Evolutionary conservation across 2,888 invertebrate genomes (phyloP), one percentile per base, ranked within the genome.

Genomic region (Sturmia bella): DNA sequence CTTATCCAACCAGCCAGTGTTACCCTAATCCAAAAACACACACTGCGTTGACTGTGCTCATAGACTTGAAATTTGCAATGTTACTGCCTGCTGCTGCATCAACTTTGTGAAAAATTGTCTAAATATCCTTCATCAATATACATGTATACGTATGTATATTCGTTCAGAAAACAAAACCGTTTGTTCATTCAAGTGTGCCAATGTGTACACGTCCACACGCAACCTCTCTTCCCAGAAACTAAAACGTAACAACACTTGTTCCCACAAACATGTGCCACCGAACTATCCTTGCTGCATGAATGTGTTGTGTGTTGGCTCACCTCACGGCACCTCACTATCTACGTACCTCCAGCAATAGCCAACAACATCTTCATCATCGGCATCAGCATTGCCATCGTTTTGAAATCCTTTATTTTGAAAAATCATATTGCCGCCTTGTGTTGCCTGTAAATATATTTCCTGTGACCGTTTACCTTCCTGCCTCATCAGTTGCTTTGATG

Each of bases 101-200:
- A 75, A 41, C 50, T 70, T 63, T 64, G 27, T 37, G 32, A 74
- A 73, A 68, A 78, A 81, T 79, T 83, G 85, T 86, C 59, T 84
- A 84, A 85, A 86, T 87, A 87, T 87, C 86, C 88, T 87, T 89
- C 88, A 89, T 89, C 89, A 89, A 89, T 89, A 89, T 87, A 89
- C 87, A 85, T 85, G 85, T 84, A 85, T 68, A 19, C 21, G 37
- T 13, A 4, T 54, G 61, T 57, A 7, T 52, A 43, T 9, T 13
- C 24, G 17, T 45, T 17, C 19, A n/a, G 3, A 27, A 27, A 32
- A 32, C 32, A 32, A 32, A 32, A 32, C 7, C 32, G 5, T 32
- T 37, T 15, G n/a, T 9, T 37, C 2, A 6, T 45, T 12, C 45
- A n/a, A 41, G 17, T 32, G 56, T 24, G n/a, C 48, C 48, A 32